These are phyloP conservation scores for Agapornis canus DNA, from an alignment of 2,797 vertebrate genomes.

Conservation along the genomic window DNA sequence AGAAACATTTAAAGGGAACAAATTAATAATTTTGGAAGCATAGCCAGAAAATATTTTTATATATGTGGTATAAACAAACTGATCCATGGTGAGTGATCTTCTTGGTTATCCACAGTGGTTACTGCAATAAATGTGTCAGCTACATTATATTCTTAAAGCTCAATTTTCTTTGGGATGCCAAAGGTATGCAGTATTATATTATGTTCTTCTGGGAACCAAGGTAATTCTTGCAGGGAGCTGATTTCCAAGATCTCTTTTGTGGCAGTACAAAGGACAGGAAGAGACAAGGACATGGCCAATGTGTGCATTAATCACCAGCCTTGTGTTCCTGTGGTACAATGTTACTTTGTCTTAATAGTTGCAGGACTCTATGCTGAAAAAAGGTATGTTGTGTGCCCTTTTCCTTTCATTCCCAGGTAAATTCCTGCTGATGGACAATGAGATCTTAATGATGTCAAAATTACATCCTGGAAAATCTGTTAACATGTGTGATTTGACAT, in stretches of 20 bases:
- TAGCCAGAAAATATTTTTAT: neutral
- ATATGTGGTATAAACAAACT: neutral
- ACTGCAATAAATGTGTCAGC: neutral
- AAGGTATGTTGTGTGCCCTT: neutral
- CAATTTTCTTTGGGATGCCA: neutral
- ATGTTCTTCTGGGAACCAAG: neutral
- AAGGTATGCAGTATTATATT: neutral
- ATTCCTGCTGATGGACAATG: neutral
- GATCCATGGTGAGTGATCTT: neutral
- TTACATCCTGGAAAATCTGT: neutral
- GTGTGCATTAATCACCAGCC: neutral
- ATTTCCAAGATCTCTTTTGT: neutral
- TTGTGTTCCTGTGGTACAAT: neutral
- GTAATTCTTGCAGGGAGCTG: conserved; percentile 11
- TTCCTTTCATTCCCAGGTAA: neutral
- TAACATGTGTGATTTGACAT: neutral
- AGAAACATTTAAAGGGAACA: neutral
- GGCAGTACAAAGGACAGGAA: conserved; percentile 11
- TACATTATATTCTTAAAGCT: neutral
- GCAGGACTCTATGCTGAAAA: neutral
- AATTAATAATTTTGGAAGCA: neutral
- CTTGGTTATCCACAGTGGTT: neutral
- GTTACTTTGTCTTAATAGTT: neutral
- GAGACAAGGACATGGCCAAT: neutral
- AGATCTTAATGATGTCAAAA: neutral